These are phyloP conservation scores for Protomyctophum bolini DNA, from an alignment of 2,113 vertebrate species.

Conservation along the genomic window DNA sequence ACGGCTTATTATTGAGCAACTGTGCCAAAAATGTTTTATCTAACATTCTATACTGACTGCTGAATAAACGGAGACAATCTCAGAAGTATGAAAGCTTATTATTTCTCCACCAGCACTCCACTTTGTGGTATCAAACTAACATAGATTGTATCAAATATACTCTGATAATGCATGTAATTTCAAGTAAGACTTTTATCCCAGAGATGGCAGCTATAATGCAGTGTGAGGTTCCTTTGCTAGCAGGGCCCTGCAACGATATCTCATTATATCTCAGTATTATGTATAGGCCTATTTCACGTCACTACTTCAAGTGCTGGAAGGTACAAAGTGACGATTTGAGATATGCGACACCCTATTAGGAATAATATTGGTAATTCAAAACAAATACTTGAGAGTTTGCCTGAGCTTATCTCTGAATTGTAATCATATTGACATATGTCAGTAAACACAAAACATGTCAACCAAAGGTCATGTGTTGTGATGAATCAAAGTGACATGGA, in stretches of 20 bases:
- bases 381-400: background rate
- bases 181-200: background rate
- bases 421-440: slow-evolving; percentile 3
- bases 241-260: too few species aligned
- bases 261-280: too few species aligned
- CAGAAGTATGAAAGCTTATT: slow-evolving; percentile 55
- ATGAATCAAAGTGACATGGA: background rate
- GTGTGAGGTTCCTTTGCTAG: too few species aligned
- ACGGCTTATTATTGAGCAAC: slow-evolving; percentile 77
- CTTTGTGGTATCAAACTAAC: too few species aligned
- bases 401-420: slow-evolving; percentile 9
- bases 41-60: slow-evolving; percentile 74
- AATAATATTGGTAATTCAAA: slow-evolving; percentile 30
- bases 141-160: too few species aligned
- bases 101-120: slow-evolving; percentile 26
- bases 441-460: background rate
- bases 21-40: slow-evolving; percentile 82
- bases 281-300: too few species aligned
- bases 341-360: too few species aligned
- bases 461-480: background rate
- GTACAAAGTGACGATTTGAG: too few species aligned
- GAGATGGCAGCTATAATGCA: background rate
- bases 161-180: too few species aligned
- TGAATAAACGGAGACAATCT: slow-evolving; percentile 79
- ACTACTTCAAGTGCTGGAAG: too few species aligned